phyloP scores from a whole-genome alignment of 2,113 vertebrate species.

The Eulacestoma nigropectus region DNA sequence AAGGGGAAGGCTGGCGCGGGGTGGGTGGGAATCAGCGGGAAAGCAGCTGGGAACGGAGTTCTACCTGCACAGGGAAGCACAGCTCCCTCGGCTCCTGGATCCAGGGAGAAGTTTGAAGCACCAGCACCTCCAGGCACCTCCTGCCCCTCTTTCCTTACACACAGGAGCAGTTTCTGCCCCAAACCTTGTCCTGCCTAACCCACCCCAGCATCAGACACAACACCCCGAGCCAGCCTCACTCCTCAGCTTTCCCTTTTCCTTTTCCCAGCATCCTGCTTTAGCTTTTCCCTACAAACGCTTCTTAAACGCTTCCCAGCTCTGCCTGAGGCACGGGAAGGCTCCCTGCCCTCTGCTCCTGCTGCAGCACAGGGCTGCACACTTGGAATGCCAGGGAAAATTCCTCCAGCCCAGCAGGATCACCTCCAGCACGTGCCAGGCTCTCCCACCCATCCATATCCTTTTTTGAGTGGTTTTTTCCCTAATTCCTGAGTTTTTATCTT shows the following conservation, averaged over 20 bases:
- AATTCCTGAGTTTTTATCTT: not conserved
- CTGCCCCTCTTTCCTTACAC: fast-evolving
- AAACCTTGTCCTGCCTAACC: not conserved
- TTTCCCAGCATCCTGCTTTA: not conserved
- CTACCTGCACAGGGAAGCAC: not conserved
- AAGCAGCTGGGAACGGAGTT: not conserved
- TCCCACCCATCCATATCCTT: not conserved
- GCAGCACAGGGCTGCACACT: not conserved
- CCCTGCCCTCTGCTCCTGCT: not conserved
- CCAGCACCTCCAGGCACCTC: not conserved
- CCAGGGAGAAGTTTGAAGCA: not conserved
- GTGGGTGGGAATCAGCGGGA: not conserved
- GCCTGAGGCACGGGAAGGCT: not conserved
- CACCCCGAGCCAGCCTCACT: fast-evolving
- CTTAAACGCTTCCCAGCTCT: not conserved
- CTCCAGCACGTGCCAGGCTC: too few relatives aligned
- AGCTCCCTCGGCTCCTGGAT: fast-evolving
- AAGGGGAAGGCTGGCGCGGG: not conserved
- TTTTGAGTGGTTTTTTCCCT: fast-evolving
- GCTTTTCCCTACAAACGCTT: fast-evolving
- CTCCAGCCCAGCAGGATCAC: not conserved
- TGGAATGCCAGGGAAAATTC: not conserved
- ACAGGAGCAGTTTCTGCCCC: not conserved
- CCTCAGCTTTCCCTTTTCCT: not conserved
- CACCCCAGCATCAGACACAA: not conserved